Evolutionary conservation across 2,797 vertebrate species (phyloP).

Genomic region (Bovichtus diacanthus): DNA sequence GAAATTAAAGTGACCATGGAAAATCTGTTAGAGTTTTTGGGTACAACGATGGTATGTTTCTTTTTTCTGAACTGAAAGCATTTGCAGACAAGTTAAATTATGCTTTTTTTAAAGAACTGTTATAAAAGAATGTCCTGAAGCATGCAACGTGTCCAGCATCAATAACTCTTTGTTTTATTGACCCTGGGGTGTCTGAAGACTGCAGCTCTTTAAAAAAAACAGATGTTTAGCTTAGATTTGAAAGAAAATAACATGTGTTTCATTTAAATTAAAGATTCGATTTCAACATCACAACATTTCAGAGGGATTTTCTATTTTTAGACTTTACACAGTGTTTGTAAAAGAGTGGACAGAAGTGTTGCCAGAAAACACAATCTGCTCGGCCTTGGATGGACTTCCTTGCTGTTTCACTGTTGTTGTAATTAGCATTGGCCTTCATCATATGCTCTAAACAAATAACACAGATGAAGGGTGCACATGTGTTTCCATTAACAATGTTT

Average conservation of each 20-base stretch:
- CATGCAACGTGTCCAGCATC: not conserved
- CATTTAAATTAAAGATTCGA: not conserved
- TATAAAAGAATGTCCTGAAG: conserved; percentile 12
- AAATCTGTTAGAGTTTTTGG: not conserved
- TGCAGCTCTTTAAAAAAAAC: conserved; percentile 31
- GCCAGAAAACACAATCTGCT: conserved; percentile 41
- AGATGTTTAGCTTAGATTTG: conserved; percentile 36
- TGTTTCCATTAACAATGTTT: conserved; percentile 28
- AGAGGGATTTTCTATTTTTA: conserved; percentile 13
- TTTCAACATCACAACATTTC: conserved; percentile 25
- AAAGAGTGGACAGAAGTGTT: conserved; percentile 34
- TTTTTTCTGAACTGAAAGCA: not conserved
- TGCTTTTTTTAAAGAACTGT: not conserved
- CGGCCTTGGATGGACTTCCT: not conserved
- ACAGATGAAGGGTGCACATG: not conserved
- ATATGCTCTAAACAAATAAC: conserved; percentile 1
- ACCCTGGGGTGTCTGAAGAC: conserved; percentile 8
- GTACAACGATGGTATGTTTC: not conserved
- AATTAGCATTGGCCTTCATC: conserved; percentile 11
- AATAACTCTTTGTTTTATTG: conserved; percentile 25
- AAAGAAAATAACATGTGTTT: conserved; percentile 39
- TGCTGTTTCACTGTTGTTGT: conserved; percentile 9
- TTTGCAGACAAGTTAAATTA: not conserved
- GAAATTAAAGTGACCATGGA: too few species aligned
- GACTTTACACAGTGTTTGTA: conserved; percentile 21